Evolutionary conservation across 2,888 invertebrate species (phyloP).

Genomic region (Caenorhabditis sp.): DNA sequence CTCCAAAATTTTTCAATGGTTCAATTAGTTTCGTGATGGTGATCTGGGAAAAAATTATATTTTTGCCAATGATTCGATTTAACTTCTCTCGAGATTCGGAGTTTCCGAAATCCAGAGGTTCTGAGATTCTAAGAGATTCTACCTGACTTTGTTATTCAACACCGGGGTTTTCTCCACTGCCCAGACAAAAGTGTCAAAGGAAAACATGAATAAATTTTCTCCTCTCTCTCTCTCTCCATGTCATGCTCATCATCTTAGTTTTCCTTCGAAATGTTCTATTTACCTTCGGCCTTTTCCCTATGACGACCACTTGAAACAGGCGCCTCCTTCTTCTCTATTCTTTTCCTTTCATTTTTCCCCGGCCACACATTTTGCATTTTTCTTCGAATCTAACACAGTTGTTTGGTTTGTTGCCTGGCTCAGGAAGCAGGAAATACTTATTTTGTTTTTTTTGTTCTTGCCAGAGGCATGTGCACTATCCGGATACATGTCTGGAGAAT

Average conservation of each 20-base stretch:
- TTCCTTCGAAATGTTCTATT: conserved; percentile 42
- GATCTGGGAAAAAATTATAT: no score
- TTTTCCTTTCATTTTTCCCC: background rate
- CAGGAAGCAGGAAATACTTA: background rate
- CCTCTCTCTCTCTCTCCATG: background rate
- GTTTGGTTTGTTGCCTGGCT: conserved; percentile 51
- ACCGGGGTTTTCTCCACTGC: no score
- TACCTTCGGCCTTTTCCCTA: conserved; percentile 24
- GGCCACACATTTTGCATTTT: conserved; percentile 6
- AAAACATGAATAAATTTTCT: conserved; percentile 32
- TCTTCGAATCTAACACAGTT: conserved; percentile 28
- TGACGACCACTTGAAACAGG: conserved; percentile 51
- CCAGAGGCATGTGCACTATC: no score
- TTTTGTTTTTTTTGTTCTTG: background rate
- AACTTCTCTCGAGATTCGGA: no score
- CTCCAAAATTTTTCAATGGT: no score
- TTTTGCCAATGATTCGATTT: no score
- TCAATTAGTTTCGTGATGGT: no score
- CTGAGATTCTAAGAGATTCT: no score
- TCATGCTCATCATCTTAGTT: conserved; percentile 59
- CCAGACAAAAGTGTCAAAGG: conserved; percentile 35
- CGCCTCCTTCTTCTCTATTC: conserved; percentile 40
- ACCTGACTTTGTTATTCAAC: no score
- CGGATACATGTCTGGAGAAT: no score
- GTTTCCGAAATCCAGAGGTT: no score